These are phyloP conservation scores for Lathronympha strigana DNA, from an alignment of 2,888 invertebrate genomes.

Conservation along the genomic window DNA sequence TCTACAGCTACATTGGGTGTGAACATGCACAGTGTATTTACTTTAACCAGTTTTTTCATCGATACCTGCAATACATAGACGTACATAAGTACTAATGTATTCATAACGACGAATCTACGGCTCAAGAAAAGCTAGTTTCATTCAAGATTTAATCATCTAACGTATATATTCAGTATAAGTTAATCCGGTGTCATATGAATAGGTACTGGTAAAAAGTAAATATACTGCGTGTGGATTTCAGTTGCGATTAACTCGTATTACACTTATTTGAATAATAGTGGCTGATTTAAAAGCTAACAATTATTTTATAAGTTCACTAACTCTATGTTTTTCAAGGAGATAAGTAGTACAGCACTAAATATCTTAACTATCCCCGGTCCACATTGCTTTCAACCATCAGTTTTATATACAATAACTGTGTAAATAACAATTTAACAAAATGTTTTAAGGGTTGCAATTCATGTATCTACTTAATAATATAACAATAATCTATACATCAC, in stretches of 20 bases:
- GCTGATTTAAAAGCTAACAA: conserved; percentile 47
- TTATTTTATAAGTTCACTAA: conserved; percentile 53
- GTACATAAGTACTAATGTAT: neutral
- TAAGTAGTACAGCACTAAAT: conserved; percentile 60
- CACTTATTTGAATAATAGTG: conserved; percentile 25
- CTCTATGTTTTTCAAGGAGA: conserved; percentile 52
- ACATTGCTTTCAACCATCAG: conserved; percentile 62
- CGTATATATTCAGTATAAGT: too few species aligned
- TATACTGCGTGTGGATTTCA: conserved; percentile 14
- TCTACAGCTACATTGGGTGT: conserved; percentile 33
- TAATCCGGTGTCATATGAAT: neutral
- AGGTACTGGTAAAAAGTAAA: conserved; percentile 11
- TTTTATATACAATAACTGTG: conserved; percentile 65
- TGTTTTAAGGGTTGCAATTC: conserved; percentile 50
- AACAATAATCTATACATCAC: conserved; percentile 46
- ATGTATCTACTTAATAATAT: conserved; percentile 47
- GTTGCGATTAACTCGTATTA: conserved; percentile 29
- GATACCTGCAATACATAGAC: neutral
- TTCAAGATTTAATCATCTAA: too few species aligned
- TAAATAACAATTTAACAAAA: conserved; percentile 73
- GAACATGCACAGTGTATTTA: conserved; percentile 24
- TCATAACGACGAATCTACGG: neutral
- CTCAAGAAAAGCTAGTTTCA: neutral
- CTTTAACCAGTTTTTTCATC: conserved; percentile 12
- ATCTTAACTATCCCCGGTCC: conserved; percentile 64